Evolutionary conservation across 2,888 invertebrate species (phyloP), one percentile per base, ranked within the genome.

Genomic region (Lissocephala sabroskyi): DNA sequence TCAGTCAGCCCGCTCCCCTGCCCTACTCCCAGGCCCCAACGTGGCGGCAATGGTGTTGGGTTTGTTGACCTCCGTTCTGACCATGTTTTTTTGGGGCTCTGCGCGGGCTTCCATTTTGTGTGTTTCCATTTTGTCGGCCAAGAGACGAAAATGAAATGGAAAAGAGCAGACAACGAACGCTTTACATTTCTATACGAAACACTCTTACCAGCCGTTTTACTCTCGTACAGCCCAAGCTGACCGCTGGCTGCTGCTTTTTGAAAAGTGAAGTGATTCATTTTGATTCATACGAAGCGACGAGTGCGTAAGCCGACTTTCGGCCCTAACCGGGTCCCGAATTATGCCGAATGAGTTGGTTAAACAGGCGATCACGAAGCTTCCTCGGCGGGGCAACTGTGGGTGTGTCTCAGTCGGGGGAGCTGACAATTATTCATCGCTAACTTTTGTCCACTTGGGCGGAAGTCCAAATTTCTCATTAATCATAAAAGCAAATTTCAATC

Each of bases 231-330:
- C 45, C 33, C 23, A 23, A 23, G 23, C 3, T 5, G 23, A 3
- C 23, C 23, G 3, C 23, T 32, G 45, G 11, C 23, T 35, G 23
- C 26, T 45, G 52, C 26, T 48, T 49, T 28, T 35, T 64, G 49
- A 73, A 73, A 71, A 73, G 75, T 73, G 71, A 73, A 73, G 71
- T 71, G 75, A 74, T 63, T 71, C 71, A 71, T 49, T 70, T 70
- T 45, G 54, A 56, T 55, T 56, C 52, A 57, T 17, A 17, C 17
- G 30, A 41, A 28, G 62, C 44, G 55, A 50, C 3, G 16, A 2
- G 14, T 33, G 33, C 33, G 33, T 33, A 33, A 33, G 33, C 23
- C 33, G 33, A 33, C 7, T 13, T 16, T 13, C 33, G 3, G 23
- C 7, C 7, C 7, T 23, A n/a, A n/a, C n/a, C n/a, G n/a, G n/a